Percentiles rank a stretch among this genome's conserved stretches.
Evolutionary conservation across 2,888 invertebrate species (phyloP).

Genomic region (Andrena marginata): DNA sequence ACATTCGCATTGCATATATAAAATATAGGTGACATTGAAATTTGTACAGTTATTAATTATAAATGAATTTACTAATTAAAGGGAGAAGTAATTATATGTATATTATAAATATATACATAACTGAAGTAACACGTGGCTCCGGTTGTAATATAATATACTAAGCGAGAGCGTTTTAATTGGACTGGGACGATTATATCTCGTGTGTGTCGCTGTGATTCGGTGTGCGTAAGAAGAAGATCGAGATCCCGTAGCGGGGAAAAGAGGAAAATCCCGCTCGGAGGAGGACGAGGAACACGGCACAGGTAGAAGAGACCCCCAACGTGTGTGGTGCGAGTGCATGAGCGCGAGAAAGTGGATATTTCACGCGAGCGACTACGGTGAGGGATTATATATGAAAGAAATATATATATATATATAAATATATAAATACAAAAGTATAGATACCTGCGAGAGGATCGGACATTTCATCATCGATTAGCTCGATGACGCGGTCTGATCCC

Average conservation of each 20-base stretch:
- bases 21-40: conserved; percentile 84
- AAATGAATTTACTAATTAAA: conserved; percentile 84
- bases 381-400: conserved; percentile 45
- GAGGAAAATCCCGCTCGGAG: not conserved
- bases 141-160: conserved; percentile 74
- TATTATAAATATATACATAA: conserved; percentile 77
- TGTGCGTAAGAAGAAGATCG: conserved; percentile 41
- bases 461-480: conserved; percentile 53
- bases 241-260: not conserved
- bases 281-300: conserved; percentile 1
- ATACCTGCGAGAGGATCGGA: conserved; percentile 63
- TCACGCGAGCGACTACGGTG: conserved; percentile 57
- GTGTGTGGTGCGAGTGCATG: conserved; percentile 31
- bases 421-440: conserved; percentile 70
- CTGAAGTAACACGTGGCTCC: conserved; percentile 72
- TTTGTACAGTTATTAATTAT: conserved; percentile 85
- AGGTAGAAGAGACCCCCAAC: conserved; percentile 3
- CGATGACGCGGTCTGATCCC: conserved; percentile 60
- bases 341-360: conserved; percentile 38
- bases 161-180: conserved; percentile 69
- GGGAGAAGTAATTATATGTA: conserved; percentile 77
- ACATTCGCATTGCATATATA: conserved; percentile 79
- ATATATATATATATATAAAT: conserved; percentile 58
- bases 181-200: conserved; percentile 66
- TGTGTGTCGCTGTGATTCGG: conserved; percentile 54